phyloP scores from a whole-genome alignment of 1,140 invertebrate genomes.

The Campoletis sonorensis region DNA sequence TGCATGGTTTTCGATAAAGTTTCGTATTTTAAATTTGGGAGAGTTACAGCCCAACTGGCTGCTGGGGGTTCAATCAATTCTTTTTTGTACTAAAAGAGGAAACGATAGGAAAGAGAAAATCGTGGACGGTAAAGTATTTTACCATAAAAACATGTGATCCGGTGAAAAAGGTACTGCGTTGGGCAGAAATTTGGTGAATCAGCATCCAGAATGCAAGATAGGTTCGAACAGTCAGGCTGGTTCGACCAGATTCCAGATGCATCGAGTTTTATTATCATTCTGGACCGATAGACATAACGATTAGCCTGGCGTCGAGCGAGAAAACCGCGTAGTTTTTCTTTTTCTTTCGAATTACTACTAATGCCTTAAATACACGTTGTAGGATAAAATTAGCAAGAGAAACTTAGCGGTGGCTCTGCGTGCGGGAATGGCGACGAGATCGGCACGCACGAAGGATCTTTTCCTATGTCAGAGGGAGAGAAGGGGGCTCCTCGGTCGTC shows the following conservation, averaged over 20 bases:
- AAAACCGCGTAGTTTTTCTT: background rate
- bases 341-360: constrained; percentile 8
- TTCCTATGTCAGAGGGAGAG: background rate
- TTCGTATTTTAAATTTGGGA: too few species aligned
- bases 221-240: background rate
- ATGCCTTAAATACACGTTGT: constrained; percentile 27
- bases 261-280: constrained; percentile 1
- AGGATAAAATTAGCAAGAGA: constrained; percentile 14
- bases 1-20: too few species aligned
- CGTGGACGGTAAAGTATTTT: too few species aligned
- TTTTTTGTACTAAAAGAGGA: too few species aligned
- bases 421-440: constrained; percentile 25
- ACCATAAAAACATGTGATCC: too few species aligned
- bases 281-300: background rate
- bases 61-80: too few species aligned
- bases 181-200: background rate
- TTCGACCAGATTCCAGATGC: background rate
- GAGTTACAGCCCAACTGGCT: too few species aligned
- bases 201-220: background rate
- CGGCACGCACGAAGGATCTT: background rate
- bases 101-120: too few species aligned
- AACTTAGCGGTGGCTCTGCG: background rate
- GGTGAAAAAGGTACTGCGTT: too few species aligned
- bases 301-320: background rate
- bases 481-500: background rate